Conservation (phyloP, 1,140 invertebrate genomes). For the Melanaphis sacchari region DNA sequence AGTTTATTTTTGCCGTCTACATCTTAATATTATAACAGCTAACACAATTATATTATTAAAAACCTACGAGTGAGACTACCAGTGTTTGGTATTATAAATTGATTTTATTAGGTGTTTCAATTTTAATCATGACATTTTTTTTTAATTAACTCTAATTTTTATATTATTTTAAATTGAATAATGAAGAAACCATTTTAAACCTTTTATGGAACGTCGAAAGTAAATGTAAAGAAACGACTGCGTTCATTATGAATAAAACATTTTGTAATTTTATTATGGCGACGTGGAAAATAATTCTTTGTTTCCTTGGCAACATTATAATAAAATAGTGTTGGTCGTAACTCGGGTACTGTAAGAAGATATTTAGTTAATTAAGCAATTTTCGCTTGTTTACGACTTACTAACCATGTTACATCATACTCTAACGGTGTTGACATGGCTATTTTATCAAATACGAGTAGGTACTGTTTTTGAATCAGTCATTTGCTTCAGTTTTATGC, state of each 20-base stretch:
- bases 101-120: not conserved
- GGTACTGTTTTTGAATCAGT: slow-evolving; percentile 12
- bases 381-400: slow-evolving; percentile 25
- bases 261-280: slow-evolving; percentile 44
- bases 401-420: not conserved
- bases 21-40: not conserved
- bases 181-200: slow-evolving; percentile 33
- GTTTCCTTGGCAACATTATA: slow-evolving; percentile 43
- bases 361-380: slow-evolving; percentile 30
- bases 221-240: slow-evolving; percentile 25
- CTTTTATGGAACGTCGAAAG: slow-evolving; percentile 21
- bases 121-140: not conserved
- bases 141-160: slow-evolving; percentile 15
- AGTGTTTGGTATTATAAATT: not conserved
- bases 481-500: slow-evolving; percentile 13
- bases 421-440: not conserved
- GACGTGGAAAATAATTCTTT: slow-evolving; percentile 33
- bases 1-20: not conserved
- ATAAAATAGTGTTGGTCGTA: slow-evolving; percentile 14
- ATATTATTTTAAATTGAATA: slow-evolving; percentile 27
- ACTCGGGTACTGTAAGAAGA: not conserved
- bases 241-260: slow-evolving; percentile 50
- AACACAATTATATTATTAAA: not conserved
- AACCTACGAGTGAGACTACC: not conserved
- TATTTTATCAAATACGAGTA: slow-evolving; percentile 34